These are phyloP conservation scores for Pseudopipra pipra DNA, from an alignment of 2,113 vertebrate species.

Conservation along the genomic window DNA sequence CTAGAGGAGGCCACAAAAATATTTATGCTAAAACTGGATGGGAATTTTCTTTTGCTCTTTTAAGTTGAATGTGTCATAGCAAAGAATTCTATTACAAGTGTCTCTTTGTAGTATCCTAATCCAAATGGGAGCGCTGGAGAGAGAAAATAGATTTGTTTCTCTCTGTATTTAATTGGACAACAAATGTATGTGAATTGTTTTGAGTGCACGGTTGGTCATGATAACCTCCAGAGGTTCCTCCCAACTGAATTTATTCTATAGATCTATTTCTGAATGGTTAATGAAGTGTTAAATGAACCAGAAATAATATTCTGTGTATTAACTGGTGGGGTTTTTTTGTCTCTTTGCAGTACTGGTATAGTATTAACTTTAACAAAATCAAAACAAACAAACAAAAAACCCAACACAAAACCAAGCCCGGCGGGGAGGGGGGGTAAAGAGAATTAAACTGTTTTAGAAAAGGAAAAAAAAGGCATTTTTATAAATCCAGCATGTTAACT, in stretches of 20 bases:
- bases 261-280: not conserved
- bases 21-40: not conserved
- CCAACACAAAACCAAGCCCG: not conserved
- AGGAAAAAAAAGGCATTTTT: not conserved
- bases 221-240: not conserved
- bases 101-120: not conserved
- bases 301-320: not conserved
- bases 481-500: not conserved
- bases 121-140: not conserved
- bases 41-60: not conserved
- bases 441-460: not conserved
- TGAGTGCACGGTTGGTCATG: not conserved
- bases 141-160: not conserved
- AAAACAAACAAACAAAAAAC: not conserved
- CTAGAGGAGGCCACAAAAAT: conserved; percentile 27
- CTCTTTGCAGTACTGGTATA: not conserved
- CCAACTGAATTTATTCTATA: not conserved
- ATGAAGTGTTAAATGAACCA: not conserved
- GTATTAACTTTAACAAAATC: not conserved
- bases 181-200: not conserved
- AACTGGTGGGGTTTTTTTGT: not conserved
- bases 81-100: not conserved
- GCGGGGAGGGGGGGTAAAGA: not conserved
- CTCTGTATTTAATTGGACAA: not conserved
- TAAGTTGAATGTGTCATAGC: not conserved